These are phyloP conservation scores for Phallusia fumigata DNA, from an alignment of 23 tunicate species.

Conservation along the genomic window DNA sequence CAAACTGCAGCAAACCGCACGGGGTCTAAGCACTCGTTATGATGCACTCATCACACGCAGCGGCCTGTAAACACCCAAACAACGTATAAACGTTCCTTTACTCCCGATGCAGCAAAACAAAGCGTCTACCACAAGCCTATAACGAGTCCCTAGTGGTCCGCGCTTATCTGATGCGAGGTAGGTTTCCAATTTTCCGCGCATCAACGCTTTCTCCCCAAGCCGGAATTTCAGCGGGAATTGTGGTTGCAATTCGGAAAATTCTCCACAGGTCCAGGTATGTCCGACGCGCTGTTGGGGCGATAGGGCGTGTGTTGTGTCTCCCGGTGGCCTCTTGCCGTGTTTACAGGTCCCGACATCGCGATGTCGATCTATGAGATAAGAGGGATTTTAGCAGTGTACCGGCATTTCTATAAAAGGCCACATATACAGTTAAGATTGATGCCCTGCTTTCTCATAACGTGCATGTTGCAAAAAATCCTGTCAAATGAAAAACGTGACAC, in stretches of 20 bases:
- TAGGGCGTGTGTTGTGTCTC: slow-evolving; percentile 1
- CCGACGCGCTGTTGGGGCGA: neutral
- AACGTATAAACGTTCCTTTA: neutral
- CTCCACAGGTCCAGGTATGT: neutral
- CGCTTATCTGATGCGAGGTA: neutral
- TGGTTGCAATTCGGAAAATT: neutral
- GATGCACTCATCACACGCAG: neutral
- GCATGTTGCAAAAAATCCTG: no score
- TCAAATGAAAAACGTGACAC: no score
- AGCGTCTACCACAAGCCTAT: slow-evolving; percentile 2
- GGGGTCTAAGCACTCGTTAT: neutral
- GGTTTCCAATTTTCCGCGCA: slow-evolving; percentile 11
- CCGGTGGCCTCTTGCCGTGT: neutral
- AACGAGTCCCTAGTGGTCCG: neutral
- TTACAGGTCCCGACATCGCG: neutral
- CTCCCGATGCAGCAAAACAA: neutral
- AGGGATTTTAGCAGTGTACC: no score
- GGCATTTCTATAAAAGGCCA: no score
- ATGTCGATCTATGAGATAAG: no score
- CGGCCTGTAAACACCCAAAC: neutral
- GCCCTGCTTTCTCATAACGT: no score
- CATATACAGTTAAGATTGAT: no score
- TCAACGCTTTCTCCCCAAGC: neutral
- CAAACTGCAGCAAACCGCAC: no score
- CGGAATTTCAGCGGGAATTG: slow-evolving; percentile 5